Base-by-base conservation (phyloP, 2,113 vertebrate species). In the Notothenia coriiceps region DNA sequence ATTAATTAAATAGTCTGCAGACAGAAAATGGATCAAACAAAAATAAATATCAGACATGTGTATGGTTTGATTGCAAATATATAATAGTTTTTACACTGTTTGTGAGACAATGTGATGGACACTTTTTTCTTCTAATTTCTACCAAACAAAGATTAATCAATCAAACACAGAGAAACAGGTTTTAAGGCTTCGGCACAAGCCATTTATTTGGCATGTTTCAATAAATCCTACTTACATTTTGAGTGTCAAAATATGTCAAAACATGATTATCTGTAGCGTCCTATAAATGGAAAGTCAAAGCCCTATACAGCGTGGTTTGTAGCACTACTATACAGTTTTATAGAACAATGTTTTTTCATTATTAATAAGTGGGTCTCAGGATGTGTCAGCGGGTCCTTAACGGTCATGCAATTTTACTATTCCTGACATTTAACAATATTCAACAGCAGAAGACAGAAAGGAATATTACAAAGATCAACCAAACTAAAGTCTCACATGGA, bases 151-250 rank as follows among this genome's bases (percentile, higher is more conserved):
- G 9, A 51, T 55, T 15, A 35, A 51, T 71, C 1, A 22, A 18
- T 52, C 18, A 51, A 29, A 12, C 12, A 73, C 46, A 75, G 74
- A 68, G 52, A 17, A 80, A 13, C 9, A 79, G 40, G 12, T 22
- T 50, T 14, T 17, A 20, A 29, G 73, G n/a, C 51, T 86, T 62
- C 66, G 13, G 35, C 65, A 74, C 56, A 12, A 22, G 63, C 63
- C 64, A 78, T 88, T 91, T 91, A 91, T 91, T 92, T 79, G 66
- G 67, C 67, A 91, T 60, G 56, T 73, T 83, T 57, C 29, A 59
- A 70, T 86, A 67, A 83, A 65, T 46, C 1, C 11, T 75, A 51
- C 72, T 64, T 82, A 74, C 60, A 88, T 81, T 79, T 83, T 65
- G 54, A 66, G 44, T 87, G 78, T 82, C 79, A 82, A 88, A 85